Evolutionary conservation across 1,140 invertebrate genomes (phyloP).

Genomic region (Caerostris darwini): DNA sequence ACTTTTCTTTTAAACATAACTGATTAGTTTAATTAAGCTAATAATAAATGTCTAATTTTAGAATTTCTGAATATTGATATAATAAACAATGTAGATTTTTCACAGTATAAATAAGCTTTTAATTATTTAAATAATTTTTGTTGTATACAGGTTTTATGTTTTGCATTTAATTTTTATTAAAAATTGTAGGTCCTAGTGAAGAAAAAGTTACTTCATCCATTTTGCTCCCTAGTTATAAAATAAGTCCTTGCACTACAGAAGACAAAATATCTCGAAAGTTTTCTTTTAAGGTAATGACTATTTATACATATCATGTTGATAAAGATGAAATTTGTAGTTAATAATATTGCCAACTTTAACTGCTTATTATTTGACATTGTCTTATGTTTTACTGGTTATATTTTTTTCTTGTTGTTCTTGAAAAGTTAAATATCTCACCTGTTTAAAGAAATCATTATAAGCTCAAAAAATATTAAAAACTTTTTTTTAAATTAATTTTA

Average conservation of each 20-base stretch:
- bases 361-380: not conserved
- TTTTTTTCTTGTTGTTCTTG: not conserved
- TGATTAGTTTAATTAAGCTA: no score
- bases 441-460: no score
- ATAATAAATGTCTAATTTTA: no score
- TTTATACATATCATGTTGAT: not conserved
- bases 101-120: not conserved
- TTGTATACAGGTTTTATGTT: not conserved
- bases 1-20: no score
- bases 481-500: not conserved
- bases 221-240: constrained; percentile 86
- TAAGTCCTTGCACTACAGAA: constrained; percentile 90
- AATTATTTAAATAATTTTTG: not conserved
- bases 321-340: not conserved
- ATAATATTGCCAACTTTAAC: not conserved
- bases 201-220: constrained; percentile 94
- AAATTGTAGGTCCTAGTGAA: constrained; percentile 89
- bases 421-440: not conserved
- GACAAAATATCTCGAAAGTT: constrained; percentile 93
- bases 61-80: no score
- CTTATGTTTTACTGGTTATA: not conserved
- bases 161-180: constrained; percentile 78
- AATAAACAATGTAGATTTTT: not conserved
- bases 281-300: constrained; percentile 88
- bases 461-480: no score